Conservation (phyloP, 2,113 vertebrate genomes). For the Neodon shergylaensis region DNA sequence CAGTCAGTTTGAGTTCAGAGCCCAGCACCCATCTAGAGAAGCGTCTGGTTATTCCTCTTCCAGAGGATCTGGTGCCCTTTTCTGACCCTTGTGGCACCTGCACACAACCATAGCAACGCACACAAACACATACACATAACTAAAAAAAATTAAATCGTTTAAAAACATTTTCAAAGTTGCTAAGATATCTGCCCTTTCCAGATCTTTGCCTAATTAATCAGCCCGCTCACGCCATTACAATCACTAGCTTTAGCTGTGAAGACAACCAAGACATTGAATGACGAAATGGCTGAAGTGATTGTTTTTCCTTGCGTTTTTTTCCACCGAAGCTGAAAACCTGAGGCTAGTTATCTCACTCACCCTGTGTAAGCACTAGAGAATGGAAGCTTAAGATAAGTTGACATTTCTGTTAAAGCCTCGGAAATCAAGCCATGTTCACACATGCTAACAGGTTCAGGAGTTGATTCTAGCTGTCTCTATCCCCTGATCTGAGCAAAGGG, state of each 20-base stretch:
- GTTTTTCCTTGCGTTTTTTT: not conserved
- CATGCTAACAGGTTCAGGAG: not conserved
- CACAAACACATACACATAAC: not conserved
- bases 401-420: not conserved
- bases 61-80: not conserved
- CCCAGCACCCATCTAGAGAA: not conserved
- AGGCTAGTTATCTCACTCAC: not conserved
- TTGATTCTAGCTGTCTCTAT: not conserved
- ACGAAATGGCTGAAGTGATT: not conserved
- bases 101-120: not conserved
- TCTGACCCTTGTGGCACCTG: not conserved
- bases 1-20: too few species aligned
- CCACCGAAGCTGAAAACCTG: not conserved
- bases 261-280: not conserved
- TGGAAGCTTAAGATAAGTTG: not conserved
- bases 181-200: conserved; percentile 44
- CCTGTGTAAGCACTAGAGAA: not conserved
- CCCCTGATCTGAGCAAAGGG: not conserved
- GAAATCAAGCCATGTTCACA: not conserved
- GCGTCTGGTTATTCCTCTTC: fast-evolving
- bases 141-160: not conserved
- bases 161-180: not conserved
- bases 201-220: conserved; percentile 9
- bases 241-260: conserved; percentile 1
- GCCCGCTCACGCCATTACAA: not conserved